phyloP scores from a whole-genome alignment of 2,113 vertebrate species.

The Oreotrochilus melanogaster region DNA sequence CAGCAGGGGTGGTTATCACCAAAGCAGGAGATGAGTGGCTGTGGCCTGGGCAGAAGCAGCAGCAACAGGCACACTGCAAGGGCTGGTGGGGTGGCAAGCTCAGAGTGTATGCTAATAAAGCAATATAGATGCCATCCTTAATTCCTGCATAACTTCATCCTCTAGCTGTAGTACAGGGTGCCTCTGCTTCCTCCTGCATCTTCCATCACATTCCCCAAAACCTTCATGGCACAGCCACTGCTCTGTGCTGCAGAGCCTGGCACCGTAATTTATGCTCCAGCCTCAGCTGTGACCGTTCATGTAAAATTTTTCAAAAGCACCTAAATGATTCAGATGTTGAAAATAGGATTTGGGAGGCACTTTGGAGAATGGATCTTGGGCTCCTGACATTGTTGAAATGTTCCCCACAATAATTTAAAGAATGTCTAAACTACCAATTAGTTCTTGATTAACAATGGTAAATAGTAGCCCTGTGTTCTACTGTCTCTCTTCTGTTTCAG shows the following conservation, averaged over 20 bases:
- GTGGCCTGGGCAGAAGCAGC: not conserved
- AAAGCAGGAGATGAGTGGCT: not conserved
- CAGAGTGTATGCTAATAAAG: not conserved
- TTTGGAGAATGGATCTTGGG: not conserved
- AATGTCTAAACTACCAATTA: constrained; percentile 56
- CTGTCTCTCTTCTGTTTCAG: constrained; percentile 20
- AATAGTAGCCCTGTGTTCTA: constrained; percentile 23
- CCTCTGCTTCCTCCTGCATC: not conserved
- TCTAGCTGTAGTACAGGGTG: not conserved
- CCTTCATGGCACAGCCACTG: fast-evolving
- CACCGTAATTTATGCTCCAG: not conserved
- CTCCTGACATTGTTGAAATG: constrained; percentile 26
- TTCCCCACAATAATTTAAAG: constrained; percentile 48
- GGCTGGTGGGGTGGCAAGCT: not conserved
- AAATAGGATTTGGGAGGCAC: not conserved
- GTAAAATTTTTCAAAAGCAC: constrained; percentile 22
- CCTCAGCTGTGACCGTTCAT: not conserved
- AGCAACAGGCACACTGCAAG: fast-evolving
- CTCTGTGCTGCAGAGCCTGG: not conserved
- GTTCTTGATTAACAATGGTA: constrained; percentile 52
- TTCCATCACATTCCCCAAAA: fast-evolving
- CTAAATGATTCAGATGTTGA: not conserved
- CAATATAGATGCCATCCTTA: not conserved
- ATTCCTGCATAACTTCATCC: not conserved
- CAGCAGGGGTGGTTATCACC: not conserved